These are phyloP conservation scores for western clawed frog (Xenopus tropicalis) DNA, from an alignment of 2,113 vertebrate genomes.

Conservation along the genomic window DNA sequence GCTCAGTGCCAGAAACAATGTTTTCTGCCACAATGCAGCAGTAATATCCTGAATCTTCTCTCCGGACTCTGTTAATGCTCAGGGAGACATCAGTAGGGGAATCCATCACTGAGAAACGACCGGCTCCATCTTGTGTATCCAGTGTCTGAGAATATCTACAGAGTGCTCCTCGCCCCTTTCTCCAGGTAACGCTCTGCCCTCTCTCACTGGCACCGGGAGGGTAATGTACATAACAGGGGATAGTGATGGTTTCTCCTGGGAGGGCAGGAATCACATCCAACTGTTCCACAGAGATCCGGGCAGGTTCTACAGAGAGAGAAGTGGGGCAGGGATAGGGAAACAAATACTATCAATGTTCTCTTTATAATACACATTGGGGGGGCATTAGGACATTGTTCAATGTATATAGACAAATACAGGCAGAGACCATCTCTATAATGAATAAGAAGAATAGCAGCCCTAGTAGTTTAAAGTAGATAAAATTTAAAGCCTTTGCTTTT, in stretches of 20 bases:
- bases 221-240: constrained; percentile 15
- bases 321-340: no score
- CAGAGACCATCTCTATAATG: no score
- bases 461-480: no score
- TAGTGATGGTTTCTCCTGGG: neutral
- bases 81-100: neutral
- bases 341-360: no score
- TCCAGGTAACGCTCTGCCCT: neutral
- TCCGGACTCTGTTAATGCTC: neutral
- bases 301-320: constrained; percentile 3
- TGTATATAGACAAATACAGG: no score
- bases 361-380: no score
- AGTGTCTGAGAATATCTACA: neutral
- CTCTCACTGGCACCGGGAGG: neutral
- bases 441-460: no score
- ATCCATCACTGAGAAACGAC: neutral
- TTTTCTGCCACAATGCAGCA: neutral
- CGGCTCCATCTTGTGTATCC: neutral
- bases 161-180: neutral
- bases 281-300: neutral
- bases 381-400: no score
- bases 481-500: no score
- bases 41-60: neutral
- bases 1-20: neutral
- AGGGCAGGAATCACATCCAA: constrained; percentile 16